A percentile compares a stretch with the other conserved stretches of the same genome.
Conservation (phyloP, 2,797 vertebrate genomes). For the Oreochromis mossambicus region DNA sequence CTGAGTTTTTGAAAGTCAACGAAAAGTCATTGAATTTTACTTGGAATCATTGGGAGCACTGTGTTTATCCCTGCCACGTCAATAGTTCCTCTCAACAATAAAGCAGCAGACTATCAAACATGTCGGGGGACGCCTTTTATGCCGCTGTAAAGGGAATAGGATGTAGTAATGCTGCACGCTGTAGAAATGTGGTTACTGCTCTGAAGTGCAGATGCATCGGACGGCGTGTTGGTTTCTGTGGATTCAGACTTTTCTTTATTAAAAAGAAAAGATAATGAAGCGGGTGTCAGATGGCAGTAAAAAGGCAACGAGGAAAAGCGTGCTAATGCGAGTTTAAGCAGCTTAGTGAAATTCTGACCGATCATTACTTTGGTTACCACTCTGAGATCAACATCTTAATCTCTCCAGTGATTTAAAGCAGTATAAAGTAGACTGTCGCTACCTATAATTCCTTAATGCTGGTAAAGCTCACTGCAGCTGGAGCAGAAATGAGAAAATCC, state of each 20-base stretch:
- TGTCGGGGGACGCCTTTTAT: slow-evolving; percentile 32
- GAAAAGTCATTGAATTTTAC: slow-evolving; percentile 26
- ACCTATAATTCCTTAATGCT: slow-evolving; percentile 65
- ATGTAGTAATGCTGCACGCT: slow-evolving; percentile 5
- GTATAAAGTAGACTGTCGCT: slow-evolving; percentile 49
- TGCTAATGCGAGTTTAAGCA: slow-evolving; percentile 4
- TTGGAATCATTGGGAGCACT: not conserved
- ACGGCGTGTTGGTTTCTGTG: not conserved
- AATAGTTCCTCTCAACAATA: slow-evolving; percentile 11
- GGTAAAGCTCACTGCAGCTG: slow-evolving; percentile 48
- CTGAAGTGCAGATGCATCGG: not conserved
- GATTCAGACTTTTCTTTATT: not conserved
- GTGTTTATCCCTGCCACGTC: not conserved
- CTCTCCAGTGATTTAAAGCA: slow-evolving; percentile 52
- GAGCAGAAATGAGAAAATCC: slow-evolving; percentile 53
- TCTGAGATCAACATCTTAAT: slow-evolving; percentile 64
- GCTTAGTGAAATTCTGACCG: slow-evolving; percentile 27
- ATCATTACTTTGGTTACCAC: slow-evolving; percentile 41
- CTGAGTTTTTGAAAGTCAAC: slow-evolving; percentile 34
- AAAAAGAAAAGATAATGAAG: not conserved
- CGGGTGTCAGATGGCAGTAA: not conserved
- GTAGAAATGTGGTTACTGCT: not conserved
- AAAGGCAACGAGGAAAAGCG: not conserved
- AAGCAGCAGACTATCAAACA: slow-evolving; percentile 26
- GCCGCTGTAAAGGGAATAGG: slow-evolving; percentile 22